Evolutionary conservation across 2,888 invertebrate genomes (phyloP).

Genomic region (Coleophora flavipennella): DNA sequence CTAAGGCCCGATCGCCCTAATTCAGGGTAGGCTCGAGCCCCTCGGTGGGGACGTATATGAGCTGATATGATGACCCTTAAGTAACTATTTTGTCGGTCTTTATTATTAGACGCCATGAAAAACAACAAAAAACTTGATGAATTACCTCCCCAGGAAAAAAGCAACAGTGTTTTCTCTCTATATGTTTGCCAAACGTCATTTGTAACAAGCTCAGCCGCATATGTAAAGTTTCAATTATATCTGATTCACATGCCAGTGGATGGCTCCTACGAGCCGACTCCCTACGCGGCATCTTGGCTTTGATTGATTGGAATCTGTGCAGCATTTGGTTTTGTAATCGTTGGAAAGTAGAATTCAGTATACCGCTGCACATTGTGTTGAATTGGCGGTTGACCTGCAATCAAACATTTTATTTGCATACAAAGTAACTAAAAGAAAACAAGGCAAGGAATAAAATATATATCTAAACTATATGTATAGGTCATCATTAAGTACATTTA

Average conservation of each 20-base stretch:
- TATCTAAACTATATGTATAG: too few species aligned
- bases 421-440: too few species aligned
- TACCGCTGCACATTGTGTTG: slow-evolving; percentile 83
- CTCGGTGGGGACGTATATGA: too few species aligned
- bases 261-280: slow-evolving; percentile 94
- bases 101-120: too few species aligned
- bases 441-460: too few species aligned
- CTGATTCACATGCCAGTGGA: slow-evolving; percentile 91
- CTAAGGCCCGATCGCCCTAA: too few species aligned
- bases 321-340: slow-evolving; percentile 88
- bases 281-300: slow-evolving; percentile 91
- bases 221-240: slow-evolving; percentile 93
- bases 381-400: slow-evolving; percentile 85
- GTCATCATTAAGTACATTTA: too few species aligned
- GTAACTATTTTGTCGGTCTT: too few species aligned
- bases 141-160: slow-evolving; percentile 94
- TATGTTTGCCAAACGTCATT: slow-evolving; percentile 96
- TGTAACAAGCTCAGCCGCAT: slow-evolving; percentile 92
- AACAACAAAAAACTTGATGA: not conserved
- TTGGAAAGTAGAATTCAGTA: slow-evolving; percentile 89
- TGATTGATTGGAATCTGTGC: slow-evolving; percentile 88
- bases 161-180: slow-evolving; percentile 93
- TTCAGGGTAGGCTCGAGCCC: too few species aligned
- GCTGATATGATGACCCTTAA: too few species aligned
- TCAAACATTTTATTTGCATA: not conserved